Percentiles rank a stretch among this genome's conserved stretches.
phyloP scores from a whole-genome alignment of 2,113 vertebrate genomes.

The Mastomys coucha region DNA sequence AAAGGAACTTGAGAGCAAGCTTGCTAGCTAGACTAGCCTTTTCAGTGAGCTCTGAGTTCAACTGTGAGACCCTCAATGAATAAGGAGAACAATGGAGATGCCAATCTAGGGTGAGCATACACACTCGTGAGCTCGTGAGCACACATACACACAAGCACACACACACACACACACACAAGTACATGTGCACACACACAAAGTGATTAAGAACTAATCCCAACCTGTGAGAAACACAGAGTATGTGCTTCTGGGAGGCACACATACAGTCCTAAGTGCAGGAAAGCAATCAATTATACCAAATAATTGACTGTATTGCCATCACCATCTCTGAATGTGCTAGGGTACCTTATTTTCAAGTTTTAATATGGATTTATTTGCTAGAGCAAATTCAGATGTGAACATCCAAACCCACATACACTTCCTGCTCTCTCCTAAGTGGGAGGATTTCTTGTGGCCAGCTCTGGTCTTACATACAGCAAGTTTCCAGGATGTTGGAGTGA shows the following conservation, averaged over 20 bases:
- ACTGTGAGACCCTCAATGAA: not conserved
- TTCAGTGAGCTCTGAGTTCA: not conserved
- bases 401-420: not conserved
- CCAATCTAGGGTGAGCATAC: not conserved
- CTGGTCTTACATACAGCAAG: not conserved
- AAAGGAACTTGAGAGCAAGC: not conserved
- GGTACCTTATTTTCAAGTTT: constrained; percentile 10
- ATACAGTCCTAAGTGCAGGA: not conserved
- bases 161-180: not conserved
- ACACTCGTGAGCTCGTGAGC: not conserved
- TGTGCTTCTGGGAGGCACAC: not conserved
- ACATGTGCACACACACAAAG: not conserved
- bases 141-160: not conserved
- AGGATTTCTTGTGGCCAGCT: not conserved
- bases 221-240: not conserved
- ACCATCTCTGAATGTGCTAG: not conserved
- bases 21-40: not conserved
- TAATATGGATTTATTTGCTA: not conserved
- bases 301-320: not conserved
- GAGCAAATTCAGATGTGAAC: constrained; percentile 8
- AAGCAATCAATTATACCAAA: not conserved
- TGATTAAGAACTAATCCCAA: not conserved
- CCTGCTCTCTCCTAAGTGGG: not conserved
- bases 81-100: not conserved
- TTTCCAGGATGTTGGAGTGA: constrained; percentile 29